Evolutionary conservation across 2,888 invertebrate species (phyloP).

Genomic region (Polyommatus icarus): DNA sequence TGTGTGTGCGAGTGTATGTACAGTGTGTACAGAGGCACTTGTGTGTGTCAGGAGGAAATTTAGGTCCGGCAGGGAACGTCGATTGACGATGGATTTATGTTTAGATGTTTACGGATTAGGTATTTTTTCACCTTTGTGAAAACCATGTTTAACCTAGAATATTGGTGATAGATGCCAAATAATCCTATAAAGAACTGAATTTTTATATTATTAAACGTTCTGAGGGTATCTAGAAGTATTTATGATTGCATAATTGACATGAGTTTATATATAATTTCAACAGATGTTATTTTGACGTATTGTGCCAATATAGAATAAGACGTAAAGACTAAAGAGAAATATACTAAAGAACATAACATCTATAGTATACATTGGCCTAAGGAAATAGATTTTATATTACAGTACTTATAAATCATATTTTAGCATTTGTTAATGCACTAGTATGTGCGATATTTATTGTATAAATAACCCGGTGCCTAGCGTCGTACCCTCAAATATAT

Average conservation of each 20-base stretch:
- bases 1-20: slow-evolving; percentile 45
- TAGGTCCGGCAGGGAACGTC: slow-evolving; percentile 76
- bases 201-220: slow-evolving; percentile 77
- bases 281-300: slow-evolving; percentile 47
- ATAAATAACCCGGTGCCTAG: slow-evolving; percentile 62
- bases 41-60: slow-evolving; percentile 67
- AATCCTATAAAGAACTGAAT: slow-evolving; percentile 81
- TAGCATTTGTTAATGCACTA: slow-evolving; percentile 51
- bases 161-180: slow-evolving; percentile 80
- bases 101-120: slow-evolving; percentile 69
- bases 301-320: slow-evolving; percentile 69
- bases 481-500: slow-evolving; percentile 46
- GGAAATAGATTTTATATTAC: slow-evolving; percentile 45
- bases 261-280: slow-evolving; percentile 30
- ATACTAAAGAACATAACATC: slow-evolving; percentile 9
- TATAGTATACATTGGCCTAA: slow-evolving; percentile 64
- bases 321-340: slow-evolving; percentile 32
- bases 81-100: slow-evolving; percentile 63
- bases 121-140: slow-evolving; percentile 74
- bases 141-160: slow-evolving; percentile 74
- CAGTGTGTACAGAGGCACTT: slow-evolving; percentile 39
- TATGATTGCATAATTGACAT: slow-evolving; percentile 44
- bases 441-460: slow-evolving; percentile 64
- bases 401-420: slow-evolving; percentile 9
- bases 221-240: slow-evolving; percentile 77